phyloP scores from a whole-genome alignment of 2,888 invertebrate genomes.

The Ochropleura leucogaster region DNA sequence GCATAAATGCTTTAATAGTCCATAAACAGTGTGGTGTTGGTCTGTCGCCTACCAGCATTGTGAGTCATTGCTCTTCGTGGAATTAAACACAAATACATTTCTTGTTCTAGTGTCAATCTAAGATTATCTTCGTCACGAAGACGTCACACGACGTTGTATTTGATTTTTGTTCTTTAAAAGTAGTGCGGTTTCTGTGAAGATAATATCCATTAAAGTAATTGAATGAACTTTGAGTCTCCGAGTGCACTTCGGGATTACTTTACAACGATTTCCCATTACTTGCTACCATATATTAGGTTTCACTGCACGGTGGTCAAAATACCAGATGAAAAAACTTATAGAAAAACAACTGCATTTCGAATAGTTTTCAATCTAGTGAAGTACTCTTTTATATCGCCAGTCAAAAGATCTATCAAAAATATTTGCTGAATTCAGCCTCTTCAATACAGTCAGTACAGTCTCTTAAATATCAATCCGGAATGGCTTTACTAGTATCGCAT shows the following conservation, averaged over 20 bases:
- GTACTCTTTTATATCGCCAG: conserved; percentile 44
- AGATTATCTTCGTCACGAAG: conserved; percentile 47
- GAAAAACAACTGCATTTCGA: conserved; percentile 1
- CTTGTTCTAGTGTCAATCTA: conserved; percentile 36
- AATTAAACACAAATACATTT: conserved; percentile 35
- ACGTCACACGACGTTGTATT: conserved; percentile 9
- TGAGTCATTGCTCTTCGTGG: conserved; percentile 47
- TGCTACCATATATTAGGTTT: conserved; percentile 16
- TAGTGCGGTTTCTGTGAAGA: conserved; percentile 17
- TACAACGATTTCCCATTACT: conserved; percentile 14
- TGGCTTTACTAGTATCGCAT: conserved; percentile 49
- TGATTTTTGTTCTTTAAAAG: conserved; percentile 41
- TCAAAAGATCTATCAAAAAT: conserved; percentile 45
- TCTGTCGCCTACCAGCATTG: conserved; percentile 45
- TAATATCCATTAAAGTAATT: conserved; percentile 20
- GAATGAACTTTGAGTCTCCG: background rate
- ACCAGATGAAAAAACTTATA: background rate
- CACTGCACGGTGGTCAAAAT: background rate
- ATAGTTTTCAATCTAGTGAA: conserved; percentile 47
- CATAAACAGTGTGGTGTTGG: conserved; percentile 55
- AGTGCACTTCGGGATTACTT: conserved; percentile 9
- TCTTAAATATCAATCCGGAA: conserved; percentile 52
- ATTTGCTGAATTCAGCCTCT: conserved; percentile 40
- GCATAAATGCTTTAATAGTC: conserved; percentile 55
- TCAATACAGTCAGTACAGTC: too few species aligned